These are phyloP conservation scores for Fopius arisanus DNA, from an alignment of 1,140 invertebrate genomes.

Conservation along the genomic window DNA sequence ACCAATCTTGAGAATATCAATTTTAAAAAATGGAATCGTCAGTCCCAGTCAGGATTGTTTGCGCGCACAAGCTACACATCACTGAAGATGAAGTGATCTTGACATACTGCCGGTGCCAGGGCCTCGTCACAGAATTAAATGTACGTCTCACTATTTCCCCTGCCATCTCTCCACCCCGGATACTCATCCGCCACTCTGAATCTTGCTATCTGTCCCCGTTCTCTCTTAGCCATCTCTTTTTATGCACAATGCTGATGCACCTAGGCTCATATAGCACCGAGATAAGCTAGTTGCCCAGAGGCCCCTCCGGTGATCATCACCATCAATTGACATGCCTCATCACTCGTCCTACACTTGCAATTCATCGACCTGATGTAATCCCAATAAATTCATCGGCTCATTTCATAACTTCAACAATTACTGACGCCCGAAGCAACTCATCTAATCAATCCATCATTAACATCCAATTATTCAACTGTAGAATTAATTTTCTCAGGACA, in stretches of 20 bases:
- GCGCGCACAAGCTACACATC: not conserved
- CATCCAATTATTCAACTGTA: not conserved
- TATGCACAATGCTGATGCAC: not conserved
- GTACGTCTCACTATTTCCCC: slow-evolving; percentile 18
- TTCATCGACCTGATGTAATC: not conserved
- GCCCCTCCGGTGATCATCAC: not conserved
- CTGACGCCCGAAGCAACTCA: not conserved
- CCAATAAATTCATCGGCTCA: not conserved
- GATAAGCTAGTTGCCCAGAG: not conserved
- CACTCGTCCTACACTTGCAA: not conserved
- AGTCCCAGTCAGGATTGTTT: not conserved
- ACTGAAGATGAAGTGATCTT: slow-evolving; percentile 49
- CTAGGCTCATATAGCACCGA: not conserved
- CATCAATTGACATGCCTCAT: slow-evolving; percentile 7
- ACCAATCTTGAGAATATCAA: not conserved
- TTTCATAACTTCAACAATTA: not conserved
- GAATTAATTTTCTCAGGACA: not conserved
- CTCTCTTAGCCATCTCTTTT: not conserved
- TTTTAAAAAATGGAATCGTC: not conserved
- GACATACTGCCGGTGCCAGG: slow-evolving; percentile 49
- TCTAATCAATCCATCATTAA: not conserved
- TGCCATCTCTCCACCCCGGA: not conserved
- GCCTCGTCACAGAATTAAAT: slow-evolving; percentile 47
- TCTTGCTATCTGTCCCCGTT: slow-evolving; percentile 7
- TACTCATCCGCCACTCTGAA: not conserved